Conservation (phyloP, 2,797 vertebrate species). For the Sorex maritimensis region DNA sequence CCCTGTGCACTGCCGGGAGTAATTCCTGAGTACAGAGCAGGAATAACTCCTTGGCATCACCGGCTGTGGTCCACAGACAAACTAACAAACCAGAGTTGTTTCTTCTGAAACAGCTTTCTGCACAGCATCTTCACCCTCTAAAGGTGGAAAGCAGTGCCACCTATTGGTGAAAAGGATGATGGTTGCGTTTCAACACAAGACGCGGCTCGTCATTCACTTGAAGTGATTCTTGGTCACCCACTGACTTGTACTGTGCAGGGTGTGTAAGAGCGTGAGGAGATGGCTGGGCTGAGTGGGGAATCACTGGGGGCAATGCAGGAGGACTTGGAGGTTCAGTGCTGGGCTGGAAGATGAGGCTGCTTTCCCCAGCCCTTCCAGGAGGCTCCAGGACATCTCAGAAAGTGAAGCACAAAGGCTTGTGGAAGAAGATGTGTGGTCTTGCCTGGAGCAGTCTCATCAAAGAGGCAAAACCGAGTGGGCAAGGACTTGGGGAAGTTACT, state of each 20-base stretch:
- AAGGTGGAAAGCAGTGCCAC: conserved; percentile 71
- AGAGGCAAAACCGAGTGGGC: background rate
- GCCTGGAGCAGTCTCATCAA: background rate
- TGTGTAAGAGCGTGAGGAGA: background rate
- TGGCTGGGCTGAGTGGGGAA: background rate
- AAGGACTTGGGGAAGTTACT: background rate
- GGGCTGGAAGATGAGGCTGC: background rate
- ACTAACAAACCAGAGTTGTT: too few relatives aligned
- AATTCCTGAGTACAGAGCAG: too few relatives aligned
- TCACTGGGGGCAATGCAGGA: background rate
- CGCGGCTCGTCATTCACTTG: background rate
- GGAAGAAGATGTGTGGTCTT: background rate
- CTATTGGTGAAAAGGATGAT: conserved; percentile 67
- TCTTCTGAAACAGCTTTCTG: background rate
- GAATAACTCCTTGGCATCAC: too few relatives aligned
- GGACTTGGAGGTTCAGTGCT: background rate
- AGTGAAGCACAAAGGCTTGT: background rate
- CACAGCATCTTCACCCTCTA: background rate
- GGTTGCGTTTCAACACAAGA: too few relatives aligned
- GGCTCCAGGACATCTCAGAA: background rate
- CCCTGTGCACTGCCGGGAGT: too few relatives aligned
- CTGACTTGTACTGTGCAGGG: background rate
- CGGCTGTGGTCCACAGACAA: too few relatives aligned
- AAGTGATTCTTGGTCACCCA: background rate
- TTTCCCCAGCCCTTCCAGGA: background rate